Base-by-base conservation (phyloP, 53 echinoderm and acorn worm genomes). In the Luidia sarsii region DNA sequence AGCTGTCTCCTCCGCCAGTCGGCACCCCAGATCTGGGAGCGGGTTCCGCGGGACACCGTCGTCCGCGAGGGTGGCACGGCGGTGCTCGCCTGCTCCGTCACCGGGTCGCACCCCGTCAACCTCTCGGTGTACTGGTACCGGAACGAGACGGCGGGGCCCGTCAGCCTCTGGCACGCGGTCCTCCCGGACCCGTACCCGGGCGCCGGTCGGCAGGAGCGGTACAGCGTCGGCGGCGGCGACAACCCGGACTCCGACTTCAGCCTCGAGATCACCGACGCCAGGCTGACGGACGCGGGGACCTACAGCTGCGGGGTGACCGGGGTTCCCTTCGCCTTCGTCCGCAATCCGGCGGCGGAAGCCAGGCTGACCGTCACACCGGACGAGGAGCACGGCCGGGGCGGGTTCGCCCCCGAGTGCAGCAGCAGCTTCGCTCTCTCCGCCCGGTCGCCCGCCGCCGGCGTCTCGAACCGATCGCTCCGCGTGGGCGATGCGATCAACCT, bases 111-210 rank as follows among this genome's bases (percentile, higher is more conserved):
- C 24, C 25, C 33, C 13, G 65, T 39, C 21, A 21, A 39, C 43
- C 24, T 13, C 43, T 67, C 39, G 14, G 65, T 65, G 7, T 65
- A 67, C 43, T 67, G 67, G 67, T 67, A 67, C 67, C 38, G 67
- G 25, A 4, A 67, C 22, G 67, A 67, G 43, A 67, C 67, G 13
- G 43, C 8, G 8, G 67, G 43, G n/a, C n/a, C n/a, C n/a, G n/a
- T n/a, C n/a, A n/a, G n/a, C n/a, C n/a, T n/a, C n/a, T n/a, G n/a
- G n/a, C n/a, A n/a, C n/a, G n/a, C n/a, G n/a, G n/a, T n/a, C n/a
- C n/a, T n/a, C n/a, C n/a, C n/a, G n/a, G n/a, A n/a, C n/a, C n/a
- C n/a, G n/a, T n/a, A n/a, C n/a, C n/a, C n/a, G n/a, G n/a, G n/a
- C n/a, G n/a, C n/a, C n/a, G n/a, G n/a, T n/a, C n/a, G n/a, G n/a